phyloP scores from a whole-genome alignment of 2,113 vertebrate genomes.

The Bagarius yarrelli region DNA sequence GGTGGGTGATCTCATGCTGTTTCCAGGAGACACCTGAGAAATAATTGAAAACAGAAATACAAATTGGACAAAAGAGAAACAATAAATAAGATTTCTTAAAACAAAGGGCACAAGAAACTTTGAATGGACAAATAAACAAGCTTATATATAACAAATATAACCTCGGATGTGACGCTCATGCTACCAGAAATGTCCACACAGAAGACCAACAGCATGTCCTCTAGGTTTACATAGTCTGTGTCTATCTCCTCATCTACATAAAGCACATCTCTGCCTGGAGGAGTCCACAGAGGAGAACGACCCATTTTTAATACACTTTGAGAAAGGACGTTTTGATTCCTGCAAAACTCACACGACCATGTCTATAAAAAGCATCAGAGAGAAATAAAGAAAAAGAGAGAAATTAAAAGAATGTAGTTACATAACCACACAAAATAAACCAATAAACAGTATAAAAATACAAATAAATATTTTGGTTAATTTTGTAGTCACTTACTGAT shows the following conservation, averaged over 20 bases:
- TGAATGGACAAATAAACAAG: neutral
- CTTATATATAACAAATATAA: neutral
- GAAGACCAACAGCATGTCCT: conserved; percentile 70
- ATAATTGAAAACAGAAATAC: neutral
- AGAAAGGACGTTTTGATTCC: conserved; percentile 43
- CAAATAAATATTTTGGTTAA: neutral
- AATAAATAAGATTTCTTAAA: neutral
- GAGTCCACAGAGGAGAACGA: conserved; percentile 33
- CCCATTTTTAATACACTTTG: conserved; percentile 32
- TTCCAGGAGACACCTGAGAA: conserved; percentile 56
- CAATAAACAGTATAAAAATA: neutral
- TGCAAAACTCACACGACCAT: conserved; percentile 75
- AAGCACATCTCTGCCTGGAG: conserved; percentile 60
- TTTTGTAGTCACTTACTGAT: conserved; percentile 57
- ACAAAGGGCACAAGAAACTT: neutral
- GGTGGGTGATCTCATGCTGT: conserved; percentile 46
- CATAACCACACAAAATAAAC: neutral
- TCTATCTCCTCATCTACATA: conserved; percentile 57
- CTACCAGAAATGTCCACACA: conserved; percentile 76
- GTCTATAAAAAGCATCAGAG: conserved; percentile 49
- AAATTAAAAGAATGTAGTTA: neutral
- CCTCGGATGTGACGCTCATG: conserved; percentile 73
- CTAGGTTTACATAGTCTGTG: conserved; percentile 71
- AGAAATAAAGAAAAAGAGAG: neutral
- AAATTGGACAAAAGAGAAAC: neutral